Conservation (phyloP, 2,888 invertebrate genomes). For the Eristalis pertinax region DNA sequence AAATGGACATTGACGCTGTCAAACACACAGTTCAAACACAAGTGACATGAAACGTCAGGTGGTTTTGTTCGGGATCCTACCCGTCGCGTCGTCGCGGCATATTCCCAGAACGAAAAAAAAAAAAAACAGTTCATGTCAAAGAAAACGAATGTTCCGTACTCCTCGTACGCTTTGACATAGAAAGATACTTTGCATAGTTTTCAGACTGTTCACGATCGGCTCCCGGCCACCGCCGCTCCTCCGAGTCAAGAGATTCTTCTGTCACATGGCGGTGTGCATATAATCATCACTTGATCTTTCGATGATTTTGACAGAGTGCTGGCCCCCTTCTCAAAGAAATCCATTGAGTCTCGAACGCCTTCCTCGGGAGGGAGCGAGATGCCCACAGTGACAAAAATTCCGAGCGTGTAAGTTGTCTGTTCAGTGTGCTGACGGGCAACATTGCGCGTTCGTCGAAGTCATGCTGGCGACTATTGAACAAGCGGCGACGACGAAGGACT, state of each 20-base stretch:
- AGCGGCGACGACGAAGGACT: constrained; percentile 42
- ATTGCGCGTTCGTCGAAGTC: constrained; percentile 67
- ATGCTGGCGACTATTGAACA: constrained; percentile 46
- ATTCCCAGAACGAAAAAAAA: constrained; percentile 50
- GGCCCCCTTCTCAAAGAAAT: constrained; percentile 7
- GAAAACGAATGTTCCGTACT: constrained; percentile 57
- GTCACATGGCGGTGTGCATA: constrained; percentile 69
- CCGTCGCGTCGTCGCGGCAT: constrained; percentile 32
- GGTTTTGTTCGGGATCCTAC: constrained; percentile 72
- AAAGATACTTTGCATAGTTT: constrained; percentile 61
- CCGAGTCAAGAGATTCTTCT: constrained; percentile 27
- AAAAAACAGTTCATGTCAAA: constrained; percentile 46
- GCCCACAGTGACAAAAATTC: constrained; percentile 44
- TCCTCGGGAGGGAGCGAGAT: not conserved
- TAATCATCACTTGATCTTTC: constrained; percentile 72
- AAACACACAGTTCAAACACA: constrained; percentile 74
- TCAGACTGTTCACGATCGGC: constrained; percentile 45
- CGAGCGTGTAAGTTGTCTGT: constrained; percentile 68
- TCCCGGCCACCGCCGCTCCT: constrained; percentile 11
- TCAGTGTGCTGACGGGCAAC: constrained; percentile 59
- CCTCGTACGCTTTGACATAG: constrained; percentile 52
- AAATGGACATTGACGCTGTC: constrained; percentile 81
- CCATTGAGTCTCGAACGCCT: constrained; percentile 29
- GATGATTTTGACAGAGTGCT: constrained; percentile 72
- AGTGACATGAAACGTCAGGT: constrained; percentile 81